These are phyloP conservation scores for Corvus hawaiiensis DNA, from an alignment of 2,113 vertebrate species.

Conservation along the genomic window DNA sequence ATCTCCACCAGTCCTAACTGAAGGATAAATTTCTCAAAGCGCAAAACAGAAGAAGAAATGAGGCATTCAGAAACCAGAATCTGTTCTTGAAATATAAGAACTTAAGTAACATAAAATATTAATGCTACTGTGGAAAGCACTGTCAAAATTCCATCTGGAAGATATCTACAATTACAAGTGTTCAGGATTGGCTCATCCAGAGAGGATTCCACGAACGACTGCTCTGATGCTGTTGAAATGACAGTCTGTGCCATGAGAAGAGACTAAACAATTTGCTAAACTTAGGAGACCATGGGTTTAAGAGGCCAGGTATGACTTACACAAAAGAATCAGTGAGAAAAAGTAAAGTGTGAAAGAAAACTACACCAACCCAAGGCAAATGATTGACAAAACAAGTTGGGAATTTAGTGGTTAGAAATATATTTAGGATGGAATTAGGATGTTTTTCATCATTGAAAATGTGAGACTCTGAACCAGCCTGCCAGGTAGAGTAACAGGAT, in stretches of 20 bases:
- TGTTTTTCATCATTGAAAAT: not conserved
- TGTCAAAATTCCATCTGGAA: not conserved
- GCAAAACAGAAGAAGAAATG: not conserved
- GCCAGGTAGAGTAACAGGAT: not conserved
- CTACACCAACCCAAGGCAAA: not conserved
- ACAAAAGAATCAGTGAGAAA: not conserved
- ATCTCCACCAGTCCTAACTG: not conserved
- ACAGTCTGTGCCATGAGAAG: not conserved
- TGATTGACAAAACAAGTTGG: not conserved
- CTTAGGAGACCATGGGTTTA: not conserved
- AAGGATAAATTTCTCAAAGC: not conserved
- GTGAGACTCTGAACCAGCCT: not conserved
- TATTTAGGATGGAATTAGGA: not conserved
- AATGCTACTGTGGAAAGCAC: not conserved
- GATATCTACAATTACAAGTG: not conserved
- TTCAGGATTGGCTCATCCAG: not conserved
- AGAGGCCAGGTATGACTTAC: not conserved
- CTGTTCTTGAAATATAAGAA: not conserved
- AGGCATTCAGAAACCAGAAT: not conserved
- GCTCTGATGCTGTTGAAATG: not conserved
- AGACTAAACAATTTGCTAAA: not conserved
- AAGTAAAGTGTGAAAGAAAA: not conserved
- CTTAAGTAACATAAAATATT: constrained; percentile 34
- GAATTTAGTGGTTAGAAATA: not conserved
- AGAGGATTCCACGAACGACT: not conserved